phyloP scores from a whole-genome alignment of 2,113 vertebrate genomes.

The Himantopus leucocephalus region DNA sequence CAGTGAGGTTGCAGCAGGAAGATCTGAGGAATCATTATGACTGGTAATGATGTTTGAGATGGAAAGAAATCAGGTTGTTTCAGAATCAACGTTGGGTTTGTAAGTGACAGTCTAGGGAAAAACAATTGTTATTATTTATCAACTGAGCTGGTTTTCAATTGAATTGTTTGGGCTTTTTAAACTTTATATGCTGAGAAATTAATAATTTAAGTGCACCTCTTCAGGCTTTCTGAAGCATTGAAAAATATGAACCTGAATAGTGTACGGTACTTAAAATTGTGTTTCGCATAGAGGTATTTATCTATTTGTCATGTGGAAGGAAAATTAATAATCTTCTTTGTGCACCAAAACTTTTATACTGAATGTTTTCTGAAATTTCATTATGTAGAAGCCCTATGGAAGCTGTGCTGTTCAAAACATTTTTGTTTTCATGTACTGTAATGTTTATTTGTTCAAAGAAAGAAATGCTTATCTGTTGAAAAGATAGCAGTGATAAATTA shows the following conservation, averaged over 20 bases:
- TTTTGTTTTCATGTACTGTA: constrained; percentile 39
- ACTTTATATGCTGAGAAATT: not conserved
- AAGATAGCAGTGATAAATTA: constrained; percentile 69
- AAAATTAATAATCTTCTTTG: constrained; percentile 45
- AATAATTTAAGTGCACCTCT: constrained; percentile 4
- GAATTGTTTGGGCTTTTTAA: not conserved
- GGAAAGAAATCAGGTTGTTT: not conserved
- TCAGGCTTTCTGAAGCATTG: not conserved
- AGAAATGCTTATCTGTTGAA: constrained; percentile 60
- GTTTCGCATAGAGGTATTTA: constrained; percentile 29
- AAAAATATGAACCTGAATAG: constrained; percentile 9
- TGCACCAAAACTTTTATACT: constrained; percentile 20
- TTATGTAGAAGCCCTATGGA: constrained; percentile 2
- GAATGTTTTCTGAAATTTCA: constrained; percentile 22
- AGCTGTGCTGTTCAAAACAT: constrained; percentile 45
- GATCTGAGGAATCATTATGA: not conserved
- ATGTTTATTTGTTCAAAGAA: constrained; percentile 68
- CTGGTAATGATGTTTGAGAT: not conserved
- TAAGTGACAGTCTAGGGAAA: not conserved
- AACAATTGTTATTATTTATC: not conserved
- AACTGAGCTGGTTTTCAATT: not conserved
- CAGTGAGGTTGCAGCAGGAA: not conserved
- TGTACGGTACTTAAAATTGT: constrained; percentile 17
- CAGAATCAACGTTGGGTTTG: not conserved
- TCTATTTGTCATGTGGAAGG: constrained; percentile 42